Base-by-base conservation (phyloP, 2,113 vertebrate species). In the Cyanoliseus patagonus region DNA sequence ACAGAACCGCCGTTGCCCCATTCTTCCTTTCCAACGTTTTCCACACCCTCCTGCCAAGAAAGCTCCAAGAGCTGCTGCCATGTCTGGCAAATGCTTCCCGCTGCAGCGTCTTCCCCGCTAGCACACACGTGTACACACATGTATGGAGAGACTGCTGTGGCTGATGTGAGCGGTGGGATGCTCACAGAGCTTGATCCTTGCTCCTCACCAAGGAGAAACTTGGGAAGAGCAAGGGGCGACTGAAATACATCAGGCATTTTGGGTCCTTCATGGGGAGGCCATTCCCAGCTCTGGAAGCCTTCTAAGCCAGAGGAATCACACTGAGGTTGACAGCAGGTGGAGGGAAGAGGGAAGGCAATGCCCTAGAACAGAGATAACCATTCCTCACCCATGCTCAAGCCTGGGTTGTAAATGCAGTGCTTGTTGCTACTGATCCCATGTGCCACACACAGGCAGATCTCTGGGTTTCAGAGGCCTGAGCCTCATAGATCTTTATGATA, bases 31-130 rank as follows among this genome's bases (percentile, higher is more conserved):
- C 94, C 87, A 91, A 72, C 74, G 55, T 87, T 96, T 96, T 97
- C 94, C 95, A 93, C 79, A 61, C 33, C 33, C 51, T 93, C 64
- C 80, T 96, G 94, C 95, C 96, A 96, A 95, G 92, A 93, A 83
- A 91, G 35, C 44, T n/a, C 67, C 1, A 1, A 66, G 79, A 73
- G 64, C 91, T 92, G 95, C 92, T 88, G 83, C 49, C 90, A 68
- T 17, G 84, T 23, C 92, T 93, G 94, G 77, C 3, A 67, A 83
- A 64, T 0, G 2, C 47, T 51, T 35, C 88, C 47, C 6, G 3
- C 69, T 12, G 86, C 89, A 18, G n/a, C 44, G 46, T 8, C 41
- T 51, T 82, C 72, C 49, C 10, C 0, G 4, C 3, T 3, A 33
- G 76, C 88, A 11, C 55, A 30, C 0, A 24, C 13, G 5, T 10